phyloP scores from a whole-genome alignment of 2,888 invertebrate genomes.

The Nymphalis urticae region DNA sequence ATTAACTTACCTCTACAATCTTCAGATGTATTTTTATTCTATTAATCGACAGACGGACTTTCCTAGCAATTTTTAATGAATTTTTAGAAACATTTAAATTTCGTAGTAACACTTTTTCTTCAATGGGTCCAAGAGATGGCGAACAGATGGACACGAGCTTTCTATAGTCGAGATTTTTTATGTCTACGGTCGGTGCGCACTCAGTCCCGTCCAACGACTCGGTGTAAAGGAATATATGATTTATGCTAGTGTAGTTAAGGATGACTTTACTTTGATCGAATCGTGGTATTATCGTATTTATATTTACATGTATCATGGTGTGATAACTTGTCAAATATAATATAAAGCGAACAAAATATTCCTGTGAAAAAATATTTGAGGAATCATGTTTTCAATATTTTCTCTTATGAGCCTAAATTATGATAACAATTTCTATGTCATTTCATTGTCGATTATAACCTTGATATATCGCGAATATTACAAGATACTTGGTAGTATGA shows the following conservation, averaged over 20 bases:
- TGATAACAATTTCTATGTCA: too few species aligned
- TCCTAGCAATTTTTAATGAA: conserved; percentile 29
- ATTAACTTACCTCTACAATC: conserved; percentile 10
- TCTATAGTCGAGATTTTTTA: conserved; percentile 22
- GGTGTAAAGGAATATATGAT: conserved; percentile 10
- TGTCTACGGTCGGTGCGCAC: conserved; percentile 6
- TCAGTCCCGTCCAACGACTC: conserved; percentile 6
- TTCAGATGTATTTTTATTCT: conserved; percentile 8
- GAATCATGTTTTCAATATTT: too few species aligned
- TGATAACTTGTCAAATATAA: too few species aligned
- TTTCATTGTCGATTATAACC: too few species aligned
- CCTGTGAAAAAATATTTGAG: too few species aligned
- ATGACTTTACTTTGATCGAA: not conserved
- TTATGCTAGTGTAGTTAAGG: not conserved
- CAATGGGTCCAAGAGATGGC: conserved; percentile 27
- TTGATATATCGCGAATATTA: too few species aligned
- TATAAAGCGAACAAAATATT: too few species aligned
- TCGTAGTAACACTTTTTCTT: conserved; percentile 22
- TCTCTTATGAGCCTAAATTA: too few species aligned
- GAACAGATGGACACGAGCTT: conserved; percentile 4
- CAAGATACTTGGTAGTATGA: too few species aligned
- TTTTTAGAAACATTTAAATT: conserved; percentile 33
- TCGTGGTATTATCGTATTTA: not conserved
- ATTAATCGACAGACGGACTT: conserved; percentile 11
- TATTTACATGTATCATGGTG: not conserved